Evolutionary conservation across 2,888 invertebrate genomes (phyloP).

Genomic region (Caenorhabditis macrosperma): DNA sequence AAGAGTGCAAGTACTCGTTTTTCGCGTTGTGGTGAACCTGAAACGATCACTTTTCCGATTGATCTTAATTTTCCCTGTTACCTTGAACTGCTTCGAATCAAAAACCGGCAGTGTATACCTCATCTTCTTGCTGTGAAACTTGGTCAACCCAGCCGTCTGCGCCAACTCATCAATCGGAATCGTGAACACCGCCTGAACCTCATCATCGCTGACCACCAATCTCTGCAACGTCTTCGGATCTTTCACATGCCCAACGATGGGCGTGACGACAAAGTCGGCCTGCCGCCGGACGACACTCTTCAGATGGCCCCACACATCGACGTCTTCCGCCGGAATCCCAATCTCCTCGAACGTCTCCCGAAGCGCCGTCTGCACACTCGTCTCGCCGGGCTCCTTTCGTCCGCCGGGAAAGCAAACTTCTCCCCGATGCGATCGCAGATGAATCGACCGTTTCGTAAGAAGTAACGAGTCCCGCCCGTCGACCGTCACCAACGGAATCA

Average conservation of each 20-base stretch:
- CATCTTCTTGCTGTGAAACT: constrained; percentile 58
- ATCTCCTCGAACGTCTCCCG: constrained; percentile 75
- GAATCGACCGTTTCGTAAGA: constrained; percentile 71
- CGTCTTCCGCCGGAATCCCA: constrained; percentile 55
- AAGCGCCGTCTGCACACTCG: constrained; percentile 68
- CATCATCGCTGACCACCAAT: constrained; percentile 35
- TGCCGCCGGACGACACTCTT: constrained; percentile 62
- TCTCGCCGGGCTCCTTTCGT: constrained; percentile 70
- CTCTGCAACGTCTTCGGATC: constrained; percentile 42
- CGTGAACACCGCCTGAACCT: constrained; percentile 67
- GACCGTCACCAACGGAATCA: constrained; percentile 66
- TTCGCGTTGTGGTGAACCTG: constrained; percentile 51
- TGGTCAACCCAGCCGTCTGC: constrained; percentile 59
- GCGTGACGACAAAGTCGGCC: constrained; percentile 61
- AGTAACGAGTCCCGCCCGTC: constrained; percentile 55
- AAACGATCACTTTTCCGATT: neutral
- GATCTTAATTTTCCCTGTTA: neutral
- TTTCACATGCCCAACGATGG: constrained; percentile 63
- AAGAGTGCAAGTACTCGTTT: constrained; percentile 53
- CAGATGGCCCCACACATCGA: constrained; percentile 69
- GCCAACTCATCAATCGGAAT: constrained; percentile 68
- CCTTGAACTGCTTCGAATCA: constrained; percentile 49
- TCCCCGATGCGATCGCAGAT: constrained; percentile 73
- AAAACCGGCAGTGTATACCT: constrained; percentile 69
- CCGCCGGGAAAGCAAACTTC: constrained; percentile 79